Evolutionary conservation across 2,888 invertebrate genomes (phyloP).

Genomic region (Drosophila mercatorum): DNA sequence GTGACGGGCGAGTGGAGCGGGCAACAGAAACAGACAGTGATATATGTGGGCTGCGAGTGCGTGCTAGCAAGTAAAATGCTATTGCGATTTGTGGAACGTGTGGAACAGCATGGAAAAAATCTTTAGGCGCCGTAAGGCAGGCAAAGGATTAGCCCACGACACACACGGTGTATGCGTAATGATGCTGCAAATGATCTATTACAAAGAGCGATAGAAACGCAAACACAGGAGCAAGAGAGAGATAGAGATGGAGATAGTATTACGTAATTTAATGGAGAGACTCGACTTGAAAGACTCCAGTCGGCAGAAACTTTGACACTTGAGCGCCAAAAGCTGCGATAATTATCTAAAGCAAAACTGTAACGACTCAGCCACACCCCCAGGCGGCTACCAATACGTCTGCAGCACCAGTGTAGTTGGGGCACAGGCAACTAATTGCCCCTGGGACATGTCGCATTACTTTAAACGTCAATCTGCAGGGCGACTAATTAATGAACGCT

Average conservation of each 20-base stretch:
- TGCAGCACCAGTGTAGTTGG: background rate
- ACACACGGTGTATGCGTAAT: constrained; percentile 64
- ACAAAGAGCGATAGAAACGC: constrained; percentile 14
- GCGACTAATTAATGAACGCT: constrained; percentile 73
- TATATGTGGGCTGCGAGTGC: constrained; percentile 60
- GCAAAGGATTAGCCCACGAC: constrained; percentile 64
- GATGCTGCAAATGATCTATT: constrained; percentile 72
- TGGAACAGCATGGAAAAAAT: constrained; percentile 56
- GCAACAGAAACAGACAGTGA: constrained; percentile 59
- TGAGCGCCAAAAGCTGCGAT: constrained; percentile 33
- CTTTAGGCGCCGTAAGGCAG: constrained; percentile 35
- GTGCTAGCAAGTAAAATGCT: constrained; percentile 45
- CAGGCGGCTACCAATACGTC: background rate
- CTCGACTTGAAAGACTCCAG: constrained; percentile 10
- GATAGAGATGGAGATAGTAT: constrained; percentile 7
- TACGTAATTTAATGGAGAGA: constrained; percentile 38
- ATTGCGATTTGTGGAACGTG: constrained; percentile 65
- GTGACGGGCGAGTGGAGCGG: background rate
- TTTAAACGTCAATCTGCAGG: constrained; percentile 70
- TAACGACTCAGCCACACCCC: constrained; percentile 8
- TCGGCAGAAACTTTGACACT: constrained; percentile 31
- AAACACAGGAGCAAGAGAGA: constrained; percentile 1
- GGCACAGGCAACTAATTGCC: constrained; percentile 47
- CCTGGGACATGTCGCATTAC: constrained; percentile 59
- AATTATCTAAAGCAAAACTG: constrained; percentile 45